Evolutionary conservation across 2,113 vertebrate genomes (phyloP), one percentile per base, ranked within the genome.

Genomic region (Mobula birostris): DNA sequence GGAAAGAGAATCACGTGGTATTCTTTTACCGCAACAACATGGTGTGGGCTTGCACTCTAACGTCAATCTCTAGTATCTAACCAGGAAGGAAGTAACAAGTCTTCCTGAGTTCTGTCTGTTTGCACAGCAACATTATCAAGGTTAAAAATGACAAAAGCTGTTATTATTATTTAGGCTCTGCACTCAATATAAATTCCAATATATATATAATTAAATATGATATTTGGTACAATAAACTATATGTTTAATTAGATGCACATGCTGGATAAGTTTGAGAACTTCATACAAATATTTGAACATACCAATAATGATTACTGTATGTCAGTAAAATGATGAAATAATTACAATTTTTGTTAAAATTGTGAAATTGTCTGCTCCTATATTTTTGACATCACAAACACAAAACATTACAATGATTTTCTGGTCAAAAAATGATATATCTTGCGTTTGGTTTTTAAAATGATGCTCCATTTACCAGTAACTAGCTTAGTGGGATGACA

Each of bases 11-110:
- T 74, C 91, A 93, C 66, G 40, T 93, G 91, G 40, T 40, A 40
- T 11, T 19, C 74, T 4, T 5, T 74, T 74, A 76, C 91, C 21
- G 70, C 70, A 93, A 93, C 63, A 74, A 74, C 40, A 93, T 74
- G 70, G 68, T 74, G 91, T 93, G 40, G 91, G 24, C 48, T 48
- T 14, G 32, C 72, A 74, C 32, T 72, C 29, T 11, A 72, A 93
- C 32, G 36, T 93, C 68, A 93, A 70, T 56, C 70, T 93, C 14
- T 72, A 93, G 40, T 21, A 36, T 40, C 32, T 74, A 91, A 76
- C 24, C 70, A 74, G 85, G 85, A 88, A 88, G 83, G 83, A 90
- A 90, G 70, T 76, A 93, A 56, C 66, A 72, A 74, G 70, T 72
- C 27, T 93, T 74, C 24, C 36, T 92, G 19, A 92, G 68, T 11